Evolutionary conservation across 2,113 vertebrate species (phyloP).

Genomic region (Anthoscopus minutus): DNA sequence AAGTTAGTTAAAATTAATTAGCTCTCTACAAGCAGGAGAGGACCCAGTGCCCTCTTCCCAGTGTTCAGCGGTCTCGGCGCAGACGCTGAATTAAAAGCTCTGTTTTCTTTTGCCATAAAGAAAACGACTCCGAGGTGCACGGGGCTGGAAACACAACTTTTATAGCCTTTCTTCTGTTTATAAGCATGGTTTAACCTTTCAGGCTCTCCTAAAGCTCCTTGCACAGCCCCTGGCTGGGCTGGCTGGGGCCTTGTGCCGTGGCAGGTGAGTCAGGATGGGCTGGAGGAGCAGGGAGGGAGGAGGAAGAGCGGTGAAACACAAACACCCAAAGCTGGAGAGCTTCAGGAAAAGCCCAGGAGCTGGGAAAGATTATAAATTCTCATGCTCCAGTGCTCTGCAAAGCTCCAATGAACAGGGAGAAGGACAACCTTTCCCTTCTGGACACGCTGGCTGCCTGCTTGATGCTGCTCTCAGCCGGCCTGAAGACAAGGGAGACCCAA

Average conservation of each 20-base stretch:
- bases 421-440: not conserved
- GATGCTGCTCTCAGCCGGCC: not conserved
- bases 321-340: not conserved
- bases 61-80: not conserved
- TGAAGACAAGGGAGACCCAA: not conserved
- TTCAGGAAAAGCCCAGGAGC: not conserved
- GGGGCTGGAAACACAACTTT: not conserved
- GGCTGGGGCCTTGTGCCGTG: not conserved
- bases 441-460: not conserved
- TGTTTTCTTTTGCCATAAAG: not conserved
- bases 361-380: not conserved
- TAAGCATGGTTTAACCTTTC: not conserved
- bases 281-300: not conserved
- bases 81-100: not conserved
- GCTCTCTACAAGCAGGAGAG: not conserved
- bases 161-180: not conserved
- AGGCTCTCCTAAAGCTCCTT: not conserved
- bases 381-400: constrained; percentile 1
- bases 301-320: not conserved
- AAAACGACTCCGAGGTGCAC: not conserved
- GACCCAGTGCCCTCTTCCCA: not conserved
- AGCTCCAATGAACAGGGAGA: not conserved
- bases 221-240: not conserved
- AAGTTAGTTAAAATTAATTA: not conserved
- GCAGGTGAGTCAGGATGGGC: not conserved